Conservation (phyloP, 1,140 invertebrate genomes). For the Monomorium pharaonis region DNA sequence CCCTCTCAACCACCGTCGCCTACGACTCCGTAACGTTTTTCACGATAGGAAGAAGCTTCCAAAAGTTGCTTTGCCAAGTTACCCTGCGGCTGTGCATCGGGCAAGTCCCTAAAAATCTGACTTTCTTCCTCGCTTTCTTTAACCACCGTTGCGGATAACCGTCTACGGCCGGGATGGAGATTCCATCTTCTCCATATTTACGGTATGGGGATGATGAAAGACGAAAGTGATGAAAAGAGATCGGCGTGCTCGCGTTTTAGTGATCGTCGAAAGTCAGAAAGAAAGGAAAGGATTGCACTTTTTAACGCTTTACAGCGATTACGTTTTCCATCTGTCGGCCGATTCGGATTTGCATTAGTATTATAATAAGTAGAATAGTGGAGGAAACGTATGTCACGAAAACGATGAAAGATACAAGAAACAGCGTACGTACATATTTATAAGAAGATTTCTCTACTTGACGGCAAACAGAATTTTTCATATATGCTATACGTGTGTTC, state of each 20-base stretch:
- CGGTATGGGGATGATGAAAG: constrained; percentile 28
- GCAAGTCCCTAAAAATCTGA: constrained; percentile 67
- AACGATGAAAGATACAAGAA: not conserved
- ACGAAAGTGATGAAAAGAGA: constrained; percentile 27
- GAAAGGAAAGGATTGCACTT: constrained; percentile 6
- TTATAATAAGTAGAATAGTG: not conserved
- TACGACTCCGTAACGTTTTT: constrained; percentile 65
- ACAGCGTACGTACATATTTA: no score
- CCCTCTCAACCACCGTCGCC: constrained; percentile 36
- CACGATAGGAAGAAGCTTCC: constrained; percentile 69
- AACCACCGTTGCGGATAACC: constrained; percentile 41
- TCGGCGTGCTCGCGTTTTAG: constrained; percentile 11
- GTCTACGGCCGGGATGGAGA: constrained; percentile 16
- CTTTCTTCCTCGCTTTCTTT: constrained; percentile 45
- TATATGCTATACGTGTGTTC: not conserved
- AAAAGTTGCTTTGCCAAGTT: constrained; percentile 78
- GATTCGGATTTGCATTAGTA: not conserved
- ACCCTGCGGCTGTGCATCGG: constrained; percentile 59
- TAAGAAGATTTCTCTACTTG: not conserved
- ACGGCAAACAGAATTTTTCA: not conserved
- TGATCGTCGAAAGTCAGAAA: not conserved
- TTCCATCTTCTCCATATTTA: constrained; percentile 54
- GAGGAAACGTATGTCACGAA: not conserved
- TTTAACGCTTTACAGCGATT: not conserved
- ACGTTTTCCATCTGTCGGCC: not conserved